Evolutionary conservation across 2,888 invertebrate genomes (phyloP).

Genomic region (Digitonthophagus gazella): DNA sequence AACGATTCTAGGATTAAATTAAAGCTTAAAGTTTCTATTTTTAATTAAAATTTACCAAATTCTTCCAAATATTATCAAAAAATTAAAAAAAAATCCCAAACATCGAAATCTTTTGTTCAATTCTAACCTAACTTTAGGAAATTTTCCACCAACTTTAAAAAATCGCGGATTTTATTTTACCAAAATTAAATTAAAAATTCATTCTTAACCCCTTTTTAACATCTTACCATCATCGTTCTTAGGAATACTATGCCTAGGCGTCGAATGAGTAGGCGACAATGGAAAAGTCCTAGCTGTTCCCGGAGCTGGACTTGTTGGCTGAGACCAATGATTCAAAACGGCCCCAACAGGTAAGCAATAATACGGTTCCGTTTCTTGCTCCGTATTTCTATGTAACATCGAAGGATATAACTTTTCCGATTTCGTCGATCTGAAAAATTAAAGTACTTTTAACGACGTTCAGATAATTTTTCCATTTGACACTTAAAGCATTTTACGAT

Average conservation of each 20-base stretch:
- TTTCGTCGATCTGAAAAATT: constrained; percentile 78
- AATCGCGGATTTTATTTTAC: no score
- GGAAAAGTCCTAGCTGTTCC: constrained; percentile 53
- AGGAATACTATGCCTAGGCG: constrained; percentile 59
- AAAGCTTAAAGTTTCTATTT: no score
- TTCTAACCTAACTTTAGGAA: no score
- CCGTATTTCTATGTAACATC: constrained; percentile 79
- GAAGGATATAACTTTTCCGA: constrained; percentile 93
- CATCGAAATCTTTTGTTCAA: no score
- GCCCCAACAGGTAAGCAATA: constrained; percentile 77
- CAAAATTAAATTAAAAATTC: background rate
- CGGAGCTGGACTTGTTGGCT: constrained; percentile 72
- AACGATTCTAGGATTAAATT: no score
- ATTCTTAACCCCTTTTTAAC: background rate
- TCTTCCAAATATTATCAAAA: no score
- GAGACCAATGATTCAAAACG: constrained; percentile 61
- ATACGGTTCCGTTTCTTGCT: constrained; percentile 83
- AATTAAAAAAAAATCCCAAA: no score
- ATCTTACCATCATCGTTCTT: constrained; percentile 69
- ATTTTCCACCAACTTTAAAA: no score
- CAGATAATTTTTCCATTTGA: background rate
- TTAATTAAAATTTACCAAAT: no score
- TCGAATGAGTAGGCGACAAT: constrained; percentile 62
- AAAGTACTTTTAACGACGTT: background rate
- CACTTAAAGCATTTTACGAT: background rate